Percentiles rank a stretch among this genome's conserved stretches.
Evolutionary conservation across 2,113 vertebrate genomes (phyloP).

Genomic region (Channa maculata): DNA sequence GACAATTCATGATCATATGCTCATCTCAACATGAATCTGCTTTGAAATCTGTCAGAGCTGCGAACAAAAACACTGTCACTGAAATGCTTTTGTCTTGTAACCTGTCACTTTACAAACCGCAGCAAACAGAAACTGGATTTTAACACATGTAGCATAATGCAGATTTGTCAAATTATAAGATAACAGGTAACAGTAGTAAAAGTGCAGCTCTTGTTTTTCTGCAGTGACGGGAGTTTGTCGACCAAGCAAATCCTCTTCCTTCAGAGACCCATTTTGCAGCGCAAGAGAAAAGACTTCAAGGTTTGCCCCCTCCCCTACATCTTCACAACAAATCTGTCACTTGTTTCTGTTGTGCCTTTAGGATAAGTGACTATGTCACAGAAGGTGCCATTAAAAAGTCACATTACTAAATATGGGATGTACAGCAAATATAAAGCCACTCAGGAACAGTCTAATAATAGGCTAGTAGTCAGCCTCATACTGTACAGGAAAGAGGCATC

Average conservation of each 20-base stretch:
- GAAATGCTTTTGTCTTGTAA: slow-evolving; percentile 50
- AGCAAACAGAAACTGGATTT: slow-evolving; percentile 29
- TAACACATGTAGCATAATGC: slow-evolving; percentile 5
- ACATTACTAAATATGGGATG: slow-evolving; percentile 72
- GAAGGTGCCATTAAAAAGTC: slow-evolving; percentile 52
- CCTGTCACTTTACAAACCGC: slow-evolving; percentile 54
- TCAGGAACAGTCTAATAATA: slow-evolving; percentile 72
- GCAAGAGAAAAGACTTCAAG: slow-evolving; percentile 95
- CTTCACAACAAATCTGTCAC: slow-evolving; percentile 58
- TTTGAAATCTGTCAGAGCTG: slow-evolving; percentile 52
- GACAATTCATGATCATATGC: slow-evolving; percentile 59
- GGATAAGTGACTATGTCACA: slow-evolving; percentile 60
- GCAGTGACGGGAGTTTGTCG: slow-evolving; percentile 92
- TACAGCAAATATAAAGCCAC: slow-evolving; percentile 61
- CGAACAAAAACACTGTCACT: slow-evolving; percentile 29
- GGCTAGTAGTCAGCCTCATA: slow-evolving; percentile 46
- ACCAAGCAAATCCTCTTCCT: slow-evolving; percentile 99
- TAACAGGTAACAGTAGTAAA: slow-evolving; percentile 35
- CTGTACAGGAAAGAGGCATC: slow-evolving; percentile 70
- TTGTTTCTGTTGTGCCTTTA: slow-evolving; percentile 59
- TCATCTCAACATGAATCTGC: slow-evolving; percentile 59
- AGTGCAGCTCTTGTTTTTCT: slow-evolving; percentile 68
- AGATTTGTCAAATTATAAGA: slow-evolving; percentile 30
- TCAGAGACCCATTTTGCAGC: slow-evolving; percentile 93
- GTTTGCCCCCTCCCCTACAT: slow-evolving; percentile 74